Conservation (phyloP, 2,888 invertebrate genomes). For the Crocallis elinguaria region DNA sequence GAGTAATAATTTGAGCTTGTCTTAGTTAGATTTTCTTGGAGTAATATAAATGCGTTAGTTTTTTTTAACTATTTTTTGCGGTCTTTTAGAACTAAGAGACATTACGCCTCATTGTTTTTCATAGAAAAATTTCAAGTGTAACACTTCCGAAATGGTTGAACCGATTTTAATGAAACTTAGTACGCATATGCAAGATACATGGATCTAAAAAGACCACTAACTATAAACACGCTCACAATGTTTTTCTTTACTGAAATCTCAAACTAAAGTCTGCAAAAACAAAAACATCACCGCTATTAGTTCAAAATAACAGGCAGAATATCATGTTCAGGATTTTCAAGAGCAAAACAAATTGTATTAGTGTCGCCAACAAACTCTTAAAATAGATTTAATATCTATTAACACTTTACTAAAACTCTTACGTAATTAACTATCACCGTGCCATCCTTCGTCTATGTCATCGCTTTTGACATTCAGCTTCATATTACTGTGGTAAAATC, state of each 20-base stretch:
- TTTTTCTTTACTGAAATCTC: too few species aligned
- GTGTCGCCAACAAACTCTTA: background rate
- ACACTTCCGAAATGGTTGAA: too few species aligned
- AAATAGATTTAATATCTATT: background rate
- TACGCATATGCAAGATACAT: too few species aligned
- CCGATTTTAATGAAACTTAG: too few species aligned
- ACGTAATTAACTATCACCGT: background rate
- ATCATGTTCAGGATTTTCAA: too few species aligned
- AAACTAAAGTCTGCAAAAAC: too few species aligned
- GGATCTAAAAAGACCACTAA: too few species aligned
- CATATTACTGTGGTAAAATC: slow-evolving; percentile 3
- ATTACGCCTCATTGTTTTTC: too few species aligned
- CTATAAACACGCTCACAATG: too few species aligned
- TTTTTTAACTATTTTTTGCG: background rate
- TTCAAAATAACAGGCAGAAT: too few species aligned
- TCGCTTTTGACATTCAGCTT: slow-evolving; percentile 3
- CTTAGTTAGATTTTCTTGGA: slow-evolving; percentile 5
- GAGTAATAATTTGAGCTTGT: slow-evolving; percentile 21
- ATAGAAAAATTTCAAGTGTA: too few species aligned
- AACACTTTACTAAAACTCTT: background rate
- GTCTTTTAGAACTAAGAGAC: background rate
- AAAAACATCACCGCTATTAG: too few species aligned
- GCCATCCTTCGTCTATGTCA: background rate
- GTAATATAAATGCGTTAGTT: background rate
- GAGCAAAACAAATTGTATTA: background rate